These are phyloP conservation scores for Chionoecetes opilio DNA, from an alignment of 1,140 invertebrate genomes.

Conservation along the genomic window DNA sequence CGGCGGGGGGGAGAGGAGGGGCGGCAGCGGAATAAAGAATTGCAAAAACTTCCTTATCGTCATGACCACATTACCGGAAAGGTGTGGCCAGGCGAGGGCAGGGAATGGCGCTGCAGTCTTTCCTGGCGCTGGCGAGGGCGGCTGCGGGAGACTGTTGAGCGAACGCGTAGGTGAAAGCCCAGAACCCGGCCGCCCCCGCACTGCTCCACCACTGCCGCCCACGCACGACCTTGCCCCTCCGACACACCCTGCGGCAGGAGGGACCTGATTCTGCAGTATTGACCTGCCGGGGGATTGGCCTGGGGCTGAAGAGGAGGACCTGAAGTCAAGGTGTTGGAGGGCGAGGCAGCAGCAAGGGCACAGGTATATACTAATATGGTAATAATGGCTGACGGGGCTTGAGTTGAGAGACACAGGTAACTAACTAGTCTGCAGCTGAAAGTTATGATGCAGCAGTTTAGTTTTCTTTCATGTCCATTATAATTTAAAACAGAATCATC, in stretches of 20 bases:
- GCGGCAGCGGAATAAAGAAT: not conserved
- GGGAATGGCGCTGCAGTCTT: not conserved
- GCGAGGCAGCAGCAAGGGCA: too few species aligned
- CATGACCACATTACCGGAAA: not conserved
- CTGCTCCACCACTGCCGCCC: conserved; percentile 10
- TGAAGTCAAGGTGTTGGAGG: too few species aligned
- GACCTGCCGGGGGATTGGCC: not conserved
- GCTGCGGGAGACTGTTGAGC: not conserved
- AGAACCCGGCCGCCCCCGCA: conserved; percentile 33
- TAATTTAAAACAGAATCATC: too few species aligned
- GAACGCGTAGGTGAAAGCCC: not conserved
- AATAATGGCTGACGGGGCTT: too few species aligned
- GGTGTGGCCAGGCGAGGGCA: not conserved
- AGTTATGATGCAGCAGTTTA: too few species aligned
- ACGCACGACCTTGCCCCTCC: not conserved
- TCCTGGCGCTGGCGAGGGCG: not conserved
- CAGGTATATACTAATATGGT: too few species aligned
- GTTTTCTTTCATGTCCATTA: too few species aligned
- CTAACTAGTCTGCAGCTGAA: too few species aligned
- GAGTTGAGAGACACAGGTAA: too few species aligned
- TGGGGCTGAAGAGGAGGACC: not conserved
- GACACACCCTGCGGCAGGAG: not conserved
- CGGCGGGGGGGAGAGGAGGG: not conserved
- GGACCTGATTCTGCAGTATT: conserved; percentile 17
- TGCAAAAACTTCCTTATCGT: not conserved